phyloP scores from a whole-genome alignment of 2,888 invertebrate genomes.

The Spialia ferax region DNA sequence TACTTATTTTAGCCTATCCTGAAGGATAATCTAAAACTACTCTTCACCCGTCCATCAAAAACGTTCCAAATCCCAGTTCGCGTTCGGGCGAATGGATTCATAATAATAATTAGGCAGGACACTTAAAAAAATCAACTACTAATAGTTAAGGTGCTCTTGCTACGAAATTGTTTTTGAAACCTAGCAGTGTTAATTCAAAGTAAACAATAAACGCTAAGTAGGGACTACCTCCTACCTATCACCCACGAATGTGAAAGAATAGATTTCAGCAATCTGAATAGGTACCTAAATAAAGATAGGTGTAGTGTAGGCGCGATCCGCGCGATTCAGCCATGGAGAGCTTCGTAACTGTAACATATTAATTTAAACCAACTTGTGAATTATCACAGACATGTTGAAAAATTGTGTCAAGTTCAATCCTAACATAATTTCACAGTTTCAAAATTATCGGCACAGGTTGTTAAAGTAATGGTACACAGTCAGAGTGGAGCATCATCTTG shows the following conservation, averaged over 20 bases:
- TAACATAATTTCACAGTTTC: conserved; percentile 23
- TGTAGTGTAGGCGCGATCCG: too few relatives aligned
- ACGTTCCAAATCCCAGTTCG: too few relatives aligned
- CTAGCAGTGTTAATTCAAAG: not conserved
- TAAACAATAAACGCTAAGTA: not conserved
- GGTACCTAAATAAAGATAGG: too few relatives aligned
- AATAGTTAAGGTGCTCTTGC: too few relatives aligned
- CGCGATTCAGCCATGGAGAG: too few relatives aligned
- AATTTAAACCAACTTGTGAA: not conserved
- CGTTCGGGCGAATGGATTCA: too few relatives aligned
- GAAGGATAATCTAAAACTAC: too few relatives aligned
- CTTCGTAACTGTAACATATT: not conserved
- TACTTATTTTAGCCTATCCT: too few relatives aligned
- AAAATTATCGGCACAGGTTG: conserved; percentile 18
- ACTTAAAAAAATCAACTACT: too few relatives aligned
- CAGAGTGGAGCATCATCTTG: conserved; percentile 24
- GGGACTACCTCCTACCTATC: not conserved
- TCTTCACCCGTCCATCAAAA: too few relatives aligned
- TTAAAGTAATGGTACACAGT: conserved; percentile 27
- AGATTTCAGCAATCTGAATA: not conserved
- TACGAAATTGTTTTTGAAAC: too few relatives aligned
- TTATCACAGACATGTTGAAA: conserved; percentile 2
- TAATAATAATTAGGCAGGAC: too few relatives aligned
- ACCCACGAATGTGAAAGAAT: not conserved
- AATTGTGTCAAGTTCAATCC: conserved; percentile 33